Conservation (phyloP, 1,140 invertebrate genomes). For the Listronotus bonariensis region DNA sequence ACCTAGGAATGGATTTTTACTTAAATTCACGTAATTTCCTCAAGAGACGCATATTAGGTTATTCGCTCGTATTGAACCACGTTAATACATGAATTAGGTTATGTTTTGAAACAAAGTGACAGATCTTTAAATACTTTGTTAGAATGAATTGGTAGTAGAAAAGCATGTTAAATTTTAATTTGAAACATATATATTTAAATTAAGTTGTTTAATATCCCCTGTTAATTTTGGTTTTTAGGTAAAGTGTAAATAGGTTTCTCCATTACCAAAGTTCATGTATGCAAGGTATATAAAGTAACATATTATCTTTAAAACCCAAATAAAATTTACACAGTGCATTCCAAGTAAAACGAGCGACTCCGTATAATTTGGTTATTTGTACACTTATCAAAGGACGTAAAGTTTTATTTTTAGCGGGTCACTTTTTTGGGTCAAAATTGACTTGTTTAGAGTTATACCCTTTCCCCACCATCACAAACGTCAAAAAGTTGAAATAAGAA, state of each 20-base stretch:
- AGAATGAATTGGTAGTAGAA: slow-evolving; percentile 16
- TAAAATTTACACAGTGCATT: no score
- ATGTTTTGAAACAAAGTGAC: slow-evolving; percentile 6
- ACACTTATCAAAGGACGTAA: no score
- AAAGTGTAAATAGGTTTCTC: slow-evolving; percentile 11
- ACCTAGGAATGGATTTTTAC: not conserved
- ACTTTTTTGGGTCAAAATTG: no score
- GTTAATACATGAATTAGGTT: slow-evolving; percentile 44
- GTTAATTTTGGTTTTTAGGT: slow-evolving; percentile 27
- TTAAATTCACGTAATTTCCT: slow-evolving; percentile 17
- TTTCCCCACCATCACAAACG: no score
- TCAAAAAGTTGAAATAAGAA: no score
- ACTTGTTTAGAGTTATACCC: no score
- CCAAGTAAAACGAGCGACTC: no score
- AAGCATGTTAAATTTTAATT: slow-evolving; percentile 20
- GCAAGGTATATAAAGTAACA: no score
- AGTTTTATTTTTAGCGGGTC: no score
- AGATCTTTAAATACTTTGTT: slow-evolving; percentile 9
- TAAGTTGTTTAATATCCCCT: slow-evolving; percentile 38
- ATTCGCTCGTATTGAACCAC: slow-evolving; percentile 25
- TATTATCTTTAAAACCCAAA: no score
- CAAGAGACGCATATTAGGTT: slow-evolving; percentile 35
- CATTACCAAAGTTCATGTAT: slow-evolving; percentile 8
- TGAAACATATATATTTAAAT: not conserved
- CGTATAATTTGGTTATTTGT: no score